A percentile compares a stretch with the other conserved stretches of the same genome.
These are phyloP conservation scores for Hydropsyche betteni DNA, from an alignment of 2,888 invertebrate genomes.

Conservation along the genomic window DNA sequence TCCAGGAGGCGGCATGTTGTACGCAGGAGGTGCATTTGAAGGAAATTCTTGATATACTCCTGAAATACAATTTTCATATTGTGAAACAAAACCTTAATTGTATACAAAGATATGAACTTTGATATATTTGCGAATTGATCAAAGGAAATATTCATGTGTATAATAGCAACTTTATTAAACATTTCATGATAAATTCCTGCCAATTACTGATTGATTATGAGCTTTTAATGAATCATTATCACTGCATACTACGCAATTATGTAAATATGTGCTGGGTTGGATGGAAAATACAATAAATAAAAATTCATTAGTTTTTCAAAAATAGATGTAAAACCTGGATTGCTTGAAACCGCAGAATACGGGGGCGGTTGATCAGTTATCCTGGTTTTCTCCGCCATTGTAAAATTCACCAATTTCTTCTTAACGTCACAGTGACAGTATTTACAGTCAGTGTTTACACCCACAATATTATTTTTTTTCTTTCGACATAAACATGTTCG, in stretches of 20 bases:
- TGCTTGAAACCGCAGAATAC: constrained; percentile 2
- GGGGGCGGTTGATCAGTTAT: constrained; percentile 37
- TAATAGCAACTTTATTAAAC: too few relatives aligned
- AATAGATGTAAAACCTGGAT: constrained; percentile 22
- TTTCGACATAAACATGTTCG: too few relatives aligned
- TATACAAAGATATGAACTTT: not conserved
- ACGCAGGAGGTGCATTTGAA: constrained; percentile 50
- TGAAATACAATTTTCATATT: constrained; percentile 50
- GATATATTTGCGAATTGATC: not conserved
- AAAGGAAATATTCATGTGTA: not conserved
- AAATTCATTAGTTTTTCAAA: too few relatives aligned
- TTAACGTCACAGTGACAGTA: constrained; percentile 20
- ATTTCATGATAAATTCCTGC: too few relatives aligned
- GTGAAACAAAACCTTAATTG: not conserved
- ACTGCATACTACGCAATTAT: constrained; percentile 12
- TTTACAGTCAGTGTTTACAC: not conserved
- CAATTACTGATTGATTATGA: too few relatives aligned
- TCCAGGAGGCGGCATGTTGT: constrained; percentile 62
- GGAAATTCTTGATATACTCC: constrained; percentile 53
- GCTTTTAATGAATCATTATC: not conserved
- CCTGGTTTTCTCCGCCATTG: constrained; percentile 10
- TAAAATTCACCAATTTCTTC: not conserved
- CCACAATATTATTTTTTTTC: too few relatives aligned
- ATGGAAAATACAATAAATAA: not conserved
- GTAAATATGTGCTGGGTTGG: not conserved